phyloP scores from a whole-genome alignment of 2,888 invertebrate species.

The Allophyes oxyacanthae region DNA sequence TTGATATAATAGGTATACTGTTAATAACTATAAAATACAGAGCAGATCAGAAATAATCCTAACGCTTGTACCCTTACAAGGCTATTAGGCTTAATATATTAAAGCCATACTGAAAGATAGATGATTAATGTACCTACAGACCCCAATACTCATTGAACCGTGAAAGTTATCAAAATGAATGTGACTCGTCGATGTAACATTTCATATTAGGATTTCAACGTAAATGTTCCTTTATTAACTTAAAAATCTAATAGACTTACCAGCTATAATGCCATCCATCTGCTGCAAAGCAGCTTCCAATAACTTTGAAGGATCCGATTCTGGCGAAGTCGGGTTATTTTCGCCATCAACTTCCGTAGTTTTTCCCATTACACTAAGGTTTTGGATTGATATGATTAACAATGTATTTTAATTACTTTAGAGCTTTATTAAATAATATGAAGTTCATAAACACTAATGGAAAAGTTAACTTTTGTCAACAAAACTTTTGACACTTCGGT shows the following conservation, averaged over 20 bases:
- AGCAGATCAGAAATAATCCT: too few species aligned
- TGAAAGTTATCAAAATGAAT: slow-evolving; percentile 57
- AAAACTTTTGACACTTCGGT: slow-evolving; percentile 69
- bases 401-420: slow-evolving; percentile 27
- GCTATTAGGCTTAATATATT: slow-evolving; percentile 3
- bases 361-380: slow-evolving; percentile 81
- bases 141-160: slow-evolving; percentile 70
- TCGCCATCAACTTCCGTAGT: slow-evolving; percentile 85
- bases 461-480: slow-evolving; percentile 80
- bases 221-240: not conserved
- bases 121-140: slow-evolving; percentile 61
- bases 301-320: slow-evolving; percentile 96
- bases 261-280: slow-evolving; percentile 96
- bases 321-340: slow-evolving; percentile 87
- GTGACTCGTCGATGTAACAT: slow-evolving; percentile 7
- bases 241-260: slow-evolving; percentile 77
- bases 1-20: not conserved
- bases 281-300: slow-evolving; percentile 95
- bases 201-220: not conserved
- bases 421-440: slow-evolving; percentile 24
- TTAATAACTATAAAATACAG: too few species aligned
- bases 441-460: slow-evolving; percentile 54
- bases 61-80: not conserved
- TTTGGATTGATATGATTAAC: slow-evolving; percentile 19
- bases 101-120: slow-evolving; percentile 27